Base-by-base conservation (phyloP, 2,888 invertebrate species). In the Diploptera punctata region DNA sequence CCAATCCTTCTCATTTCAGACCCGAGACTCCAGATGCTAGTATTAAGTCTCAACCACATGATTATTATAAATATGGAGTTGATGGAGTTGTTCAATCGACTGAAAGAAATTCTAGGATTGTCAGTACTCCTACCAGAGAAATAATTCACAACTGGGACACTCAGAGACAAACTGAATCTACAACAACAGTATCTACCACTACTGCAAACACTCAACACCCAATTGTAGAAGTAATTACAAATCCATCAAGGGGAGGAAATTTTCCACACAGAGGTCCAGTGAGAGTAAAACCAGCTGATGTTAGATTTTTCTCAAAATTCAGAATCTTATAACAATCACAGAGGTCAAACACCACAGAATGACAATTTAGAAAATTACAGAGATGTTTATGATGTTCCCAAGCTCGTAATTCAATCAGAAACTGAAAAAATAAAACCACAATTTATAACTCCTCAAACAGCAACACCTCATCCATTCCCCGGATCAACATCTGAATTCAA, bases 11-110 rank as follows among this genome's bases (percentile, higher is more conserved):
- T 5, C 65, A 65, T 13, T n/a, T 29, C n/a, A 19, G 19, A 7
- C 7, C 67, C 29, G 21, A 71, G 62, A 29, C 70, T 67, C 60
- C 57, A 60, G 67, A 18, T 9, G n/a, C 49, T 1, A n/a, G n/a
- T 13, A 18, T 33, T 4, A 10, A 47, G 10, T 10, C 16, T n/a
- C 57, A 21, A 57, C 13, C 16, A 57, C 26, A n/a, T 18, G 19
- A 19, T 13, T 47, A 47, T 47, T 47, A 44, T 24, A 65, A n/a
- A 47, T 47, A 65, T 29, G 24, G 44, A n/a, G n/a, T 65, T 33
- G 44, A 65, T 5, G 57, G 29, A 4, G 57, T 13, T 9, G 24
- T n/a, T 57, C 16, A 57, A 3, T 3, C 26, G 7, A 29, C 57
- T n/a, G 57, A 57, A n/a, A 26, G 18, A 29, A n/a, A 3, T 24